Base-by-base conservation (phyloP, 2,888 invertebrate species). In the Pristionchus fissidentatus region DNA sequence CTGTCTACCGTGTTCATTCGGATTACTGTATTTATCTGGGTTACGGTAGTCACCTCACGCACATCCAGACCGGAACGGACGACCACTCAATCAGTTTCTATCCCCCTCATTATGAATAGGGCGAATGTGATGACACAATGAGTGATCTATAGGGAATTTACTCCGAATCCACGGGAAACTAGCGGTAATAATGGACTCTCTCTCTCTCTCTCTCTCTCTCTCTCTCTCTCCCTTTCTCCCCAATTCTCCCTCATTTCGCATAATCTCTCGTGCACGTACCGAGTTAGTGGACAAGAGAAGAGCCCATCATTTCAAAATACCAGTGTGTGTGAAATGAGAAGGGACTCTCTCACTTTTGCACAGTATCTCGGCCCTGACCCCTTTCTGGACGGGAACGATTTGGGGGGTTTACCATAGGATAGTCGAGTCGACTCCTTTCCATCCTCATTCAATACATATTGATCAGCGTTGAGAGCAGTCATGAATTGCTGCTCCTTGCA, bases 401-500 rank as follows among this genome's bases (percentile, higher is more conserved):
- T 66, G 4, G 66, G 38, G 29, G 1, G n/a, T n/a, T n/a, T 78
- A 78, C 78, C 78, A 13, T 78, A 52, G 0, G 78, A 78, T 0
- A 78, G 0, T 22, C 52, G 55, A n/a, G 13, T 26, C 29, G 22
- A 19, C 2, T 78, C 35, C 35, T 52, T 49, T 32, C 55, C 55
- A 32, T 55, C 55, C 7, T 55, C 55, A 22, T 4, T 52, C 1
- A 32, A 43, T 4, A 78, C 78, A 52, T 35, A 60, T 60, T 80
- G 80, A 43, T 80, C 60, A 15, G 80, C 80, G 26, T 43, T 57
- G 29, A 80, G 43, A 29, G 41, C 80, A 26, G 80, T 29, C 3
- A 46, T 35, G 43, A 60, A 80, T 60, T 43, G 10, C 26, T 80
- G 80, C 32, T 80, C 80, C 57, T 60, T 80, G 19, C 80, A 80